Evolutionary conservation across 2,113 vertebrate species (phyloP).

Genomic region (Actinemys pallida): DNA sequence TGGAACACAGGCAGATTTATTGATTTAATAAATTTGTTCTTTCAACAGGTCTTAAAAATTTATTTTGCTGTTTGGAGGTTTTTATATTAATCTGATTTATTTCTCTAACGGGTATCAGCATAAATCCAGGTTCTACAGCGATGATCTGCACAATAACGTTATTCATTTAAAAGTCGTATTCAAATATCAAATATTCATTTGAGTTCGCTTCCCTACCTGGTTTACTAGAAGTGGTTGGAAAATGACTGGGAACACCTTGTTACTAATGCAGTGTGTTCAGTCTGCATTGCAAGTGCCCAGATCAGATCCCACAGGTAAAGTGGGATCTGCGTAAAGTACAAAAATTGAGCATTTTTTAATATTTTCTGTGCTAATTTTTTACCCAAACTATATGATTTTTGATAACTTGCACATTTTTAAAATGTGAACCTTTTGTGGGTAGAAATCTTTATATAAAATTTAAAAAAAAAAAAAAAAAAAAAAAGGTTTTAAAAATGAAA

Average conservation of each 20-base stretch:
- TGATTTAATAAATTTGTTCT: neutral
- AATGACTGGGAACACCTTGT: neutral
- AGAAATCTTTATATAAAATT: neutral
- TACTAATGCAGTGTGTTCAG: neutral
- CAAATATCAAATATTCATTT: neutral
- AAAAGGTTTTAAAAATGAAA: neutral
- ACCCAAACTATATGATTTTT: neutral
- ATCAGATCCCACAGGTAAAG: neutral
- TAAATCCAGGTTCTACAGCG: neutral
- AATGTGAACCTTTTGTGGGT: neutral
- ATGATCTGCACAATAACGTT: neutral
- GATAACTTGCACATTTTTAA: neutral
- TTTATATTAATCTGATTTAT: neutral
- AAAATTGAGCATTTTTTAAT: neutral
- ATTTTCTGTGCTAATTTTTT: neutral
- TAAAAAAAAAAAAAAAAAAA: fast-evolving
- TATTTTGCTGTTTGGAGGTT: neutral
- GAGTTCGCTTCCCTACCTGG: neutral
- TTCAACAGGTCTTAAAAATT: neutral
- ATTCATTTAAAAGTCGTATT: slow-evolving; percentile 8
- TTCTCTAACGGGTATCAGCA: neutral
- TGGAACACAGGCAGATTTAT: neutral
- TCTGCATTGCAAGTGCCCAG: neutral
- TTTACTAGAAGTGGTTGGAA: neutral
- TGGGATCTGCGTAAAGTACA: neutral